phyloP scores from a whole-genome alignment of 2,888 invertebrate genomes.

The Orchesella flavescens region DNA sequence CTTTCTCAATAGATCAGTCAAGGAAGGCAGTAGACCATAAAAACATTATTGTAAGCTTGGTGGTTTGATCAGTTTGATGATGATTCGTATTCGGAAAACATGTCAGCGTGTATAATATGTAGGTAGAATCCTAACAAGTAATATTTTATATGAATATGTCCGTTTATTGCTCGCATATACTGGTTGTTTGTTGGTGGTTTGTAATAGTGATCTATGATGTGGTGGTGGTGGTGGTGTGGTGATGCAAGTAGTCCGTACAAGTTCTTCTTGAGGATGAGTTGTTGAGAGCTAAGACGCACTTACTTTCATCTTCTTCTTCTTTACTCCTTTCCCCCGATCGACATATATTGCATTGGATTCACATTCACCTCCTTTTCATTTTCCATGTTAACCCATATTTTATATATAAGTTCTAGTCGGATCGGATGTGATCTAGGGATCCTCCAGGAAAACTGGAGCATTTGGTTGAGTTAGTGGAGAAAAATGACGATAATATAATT shows the following conservation, averaged over 20 bases:
- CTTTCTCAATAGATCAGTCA: conserved; percentile 12
- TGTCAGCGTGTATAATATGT: not conserved
- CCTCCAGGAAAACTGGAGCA: not conserved
- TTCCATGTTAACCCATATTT: conserved; percentile 53
- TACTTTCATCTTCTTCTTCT: conserved; percentile 27
- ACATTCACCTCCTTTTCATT: conserved; percentile 53
- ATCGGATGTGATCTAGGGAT: not conserved
- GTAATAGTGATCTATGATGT: too few relatives aligned
- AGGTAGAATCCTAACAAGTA: conserved; percentile 4
- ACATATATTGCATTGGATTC: too few relatives aligned
- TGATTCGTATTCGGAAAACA: not conserved
- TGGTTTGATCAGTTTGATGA: conserved; percentile 12
- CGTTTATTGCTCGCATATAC: too few relatives aligned
- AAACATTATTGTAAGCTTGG: conserved; percentile 33
- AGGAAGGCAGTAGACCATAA: conserved; percentile 46
- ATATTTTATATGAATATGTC: too few relatives aligned
- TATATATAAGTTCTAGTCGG: conserved; percentile 41
- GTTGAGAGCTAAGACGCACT: conserved; percentile 1
- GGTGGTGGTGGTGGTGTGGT: too few relatives aligned
- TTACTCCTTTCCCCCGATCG: not conserved
- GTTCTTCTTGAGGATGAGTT: too few relatives aligned
- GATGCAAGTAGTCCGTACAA: too few relatives aligned
- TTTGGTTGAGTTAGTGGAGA: not conserved
- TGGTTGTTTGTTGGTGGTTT: conserved; percentile 21
- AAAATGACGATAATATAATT: too few relatives aligned